These are phyloP conservation scores for Eupithecia dodoneata DNA, from an alignment of 2,888 invertebrate genomes.

Conservation along the genomic window DNA sequence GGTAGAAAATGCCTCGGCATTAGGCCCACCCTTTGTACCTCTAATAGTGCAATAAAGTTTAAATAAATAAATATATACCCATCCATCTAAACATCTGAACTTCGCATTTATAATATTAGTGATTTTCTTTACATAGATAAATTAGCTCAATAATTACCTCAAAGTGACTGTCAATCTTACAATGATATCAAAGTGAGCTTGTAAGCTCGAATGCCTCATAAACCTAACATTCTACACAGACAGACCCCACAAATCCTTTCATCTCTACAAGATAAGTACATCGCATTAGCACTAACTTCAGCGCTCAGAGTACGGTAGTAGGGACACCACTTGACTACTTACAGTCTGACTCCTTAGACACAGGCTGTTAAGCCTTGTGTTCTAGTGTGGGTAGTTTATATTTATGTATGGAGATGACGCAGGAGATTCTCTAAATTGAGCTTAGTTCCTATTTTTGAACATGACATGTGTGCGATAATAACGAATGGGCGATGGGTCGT, in stretches of 20 bases:
- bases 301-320: slow-evolving; percentile 15
- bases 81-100: not conserved
- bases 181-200: slow-evolving; percentile 4
- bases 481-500: not conserved
- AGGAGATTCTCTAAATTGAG: not conserved
- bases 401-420: not conserved
- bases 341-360: slow-evolving; percentile 25
- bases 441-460: not conserved
- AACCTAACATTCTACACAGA: slow-evolving; percentile 10
- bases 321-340: slow-evolving; percentile 24
- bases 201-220: slow-evolving; percentile 6
- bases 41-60: no score
- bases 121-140: not conserved
- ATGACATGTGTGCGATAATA: not conserved
- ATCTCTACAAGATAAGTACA: slow-evolving; percentile 20
- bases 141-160: not conserved
- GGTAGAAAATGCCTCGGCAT: no score
- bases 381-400: not conserved
- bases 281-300: slow-evolving; percentile 23
- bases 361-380: slow-evolving; percentile 21
- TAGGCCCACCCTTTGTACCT: no score
- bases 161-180: not conserved
- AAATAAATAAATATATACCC: no score
- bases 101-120: not conserved
- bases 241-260: slow-evolving; percentile 16